These are phyloP conservation scores for Papio anubis DNA, from an alignment of 2,113 vertebrate species.

Conservation along the genomic window DNA sequence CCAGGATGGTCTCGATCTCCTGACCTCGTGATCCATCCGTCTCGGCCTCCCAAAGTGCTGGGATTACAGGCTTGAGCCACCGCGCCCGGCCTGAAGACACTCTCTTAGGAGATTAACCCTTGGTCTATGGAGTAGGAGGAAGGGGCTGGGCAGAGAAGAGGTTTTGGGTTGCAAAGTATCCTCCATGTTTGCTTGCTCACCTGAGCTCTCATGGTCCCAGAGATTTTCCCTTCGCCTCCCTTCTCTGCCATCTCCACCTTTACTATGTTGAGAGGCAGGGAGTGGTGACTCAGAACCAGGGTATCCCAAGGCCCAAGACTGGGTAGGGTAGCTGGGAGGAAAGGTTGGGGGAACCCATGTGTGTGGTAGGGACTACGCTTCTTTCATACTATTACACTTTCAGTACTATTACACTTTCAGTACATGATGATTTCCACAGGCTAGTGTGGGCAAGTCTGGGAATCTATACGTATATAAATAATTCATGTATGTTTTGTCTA, in stretches of 20 bases:
- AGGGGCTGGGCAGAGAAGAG: too few relatives aligned
- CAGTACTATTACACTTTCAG: accelerated
- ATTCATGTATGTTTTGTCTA: too few relatives aligned
- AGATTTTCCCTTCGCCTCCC: neutral
- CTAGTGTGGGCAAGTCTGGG: neutral
- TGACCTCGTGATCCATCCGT: too few relatives aligned
- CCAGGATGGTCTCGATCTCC: too few relatives aligned
- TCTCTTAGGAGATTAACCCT: neutral
- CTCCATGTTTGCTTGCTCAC: neutral
- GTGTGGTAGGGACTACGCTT: accelerated
- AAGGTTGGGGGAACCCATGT: accelerated
- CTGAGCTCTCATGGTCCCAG: accelerated
- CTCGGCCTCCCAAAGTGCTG: too few relatives aligned
- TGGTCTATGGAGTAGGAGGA: neutral
- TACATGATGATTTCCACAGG: accelerated
- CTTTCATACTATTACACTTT: too few relatives aligned
- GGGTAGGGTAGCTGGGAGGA: neutral
- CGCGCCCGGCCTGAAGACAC: too few relatives aligned
- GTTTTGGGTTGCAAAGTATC: neutral
- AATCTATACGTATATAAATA: neutral
- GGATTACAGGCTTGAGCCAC: too few relatives aligned
- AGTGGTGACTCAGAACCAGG: neutral
- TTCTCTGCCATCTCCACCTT: neutral
- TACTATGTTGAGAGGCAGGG: too few relatives aligned
- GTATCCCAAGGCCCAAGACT: neutral